A percentile compares a stretch with the other conserved stretches of the same genome.
Conservation (phyloP, 2,888 invertebrate species). For the Idaea straminata region DNA sequence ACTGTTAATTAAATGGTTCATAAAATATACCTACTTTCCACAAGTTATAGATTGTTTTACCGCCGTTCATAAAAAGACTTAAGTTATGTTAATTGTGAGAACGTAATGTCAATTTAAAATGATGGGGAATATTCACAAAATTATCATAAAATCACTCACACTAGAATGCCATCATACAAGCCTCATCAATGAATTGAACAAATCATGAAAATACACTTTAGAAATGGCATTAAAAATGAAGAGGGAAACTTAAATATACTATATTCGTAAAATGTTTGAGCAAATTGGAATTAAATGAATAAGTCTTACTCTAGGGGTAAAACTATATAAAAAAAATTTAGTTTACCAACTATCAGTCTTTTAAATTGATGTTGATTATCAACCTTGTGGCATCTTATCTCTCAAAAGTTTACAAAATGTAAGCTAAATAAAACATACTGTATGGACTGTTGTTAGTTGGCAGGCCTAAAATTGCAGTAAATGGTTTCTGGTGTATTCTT, state of each 20-base stretch:
- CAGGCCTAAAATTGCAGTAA: neutral
- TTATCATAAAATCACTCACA: constrained; percentile 3
- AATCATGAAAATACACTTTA: constrained; percentile 16
- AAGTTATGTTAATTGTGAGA: neutral
- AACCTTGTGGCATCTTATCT: constrained; percentile 72
- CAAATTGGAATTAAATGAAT: constrained; percentile 75
- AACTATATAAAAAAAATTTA: constrained; percentile 75
- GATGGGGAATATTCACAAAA: neutral
- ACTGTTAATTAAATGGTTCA: constrained; percentile 2
- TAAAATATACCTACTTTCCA: constrained; percentile 11
- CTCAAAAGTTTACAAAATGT: constrained; percentile 78
- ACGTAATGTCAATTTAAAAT: neutral
- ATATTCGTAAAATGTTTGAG: constrained; percentile 65
- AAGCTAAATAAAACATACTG: constrained; percentile 18
- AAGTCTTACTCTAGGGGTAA: constrained; percentile 77
- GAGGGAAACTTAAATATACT: constrained; percentile 45
- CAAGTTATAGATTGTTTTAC: constrained; percentile 12
- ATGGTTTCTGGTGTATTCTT: neutral
- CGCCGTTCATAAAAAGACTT: constrained; percentile 7
- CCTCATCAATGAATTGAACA: constrained; percentile 11
- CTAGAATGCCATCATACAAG: constrained; percentile 7
- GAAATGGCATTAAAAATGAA: constrained; percentile 56
- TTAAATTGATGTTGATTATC: constrained; percentile 80
- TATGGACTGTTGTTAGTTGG: neutral
- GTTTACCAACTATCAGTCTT: constrained; percentile 81